phyloP scores from a whole-genome alignment of 37 sponge, comb jelly and placozoan genomes.

The Ephydatia muelleri region DNA sequence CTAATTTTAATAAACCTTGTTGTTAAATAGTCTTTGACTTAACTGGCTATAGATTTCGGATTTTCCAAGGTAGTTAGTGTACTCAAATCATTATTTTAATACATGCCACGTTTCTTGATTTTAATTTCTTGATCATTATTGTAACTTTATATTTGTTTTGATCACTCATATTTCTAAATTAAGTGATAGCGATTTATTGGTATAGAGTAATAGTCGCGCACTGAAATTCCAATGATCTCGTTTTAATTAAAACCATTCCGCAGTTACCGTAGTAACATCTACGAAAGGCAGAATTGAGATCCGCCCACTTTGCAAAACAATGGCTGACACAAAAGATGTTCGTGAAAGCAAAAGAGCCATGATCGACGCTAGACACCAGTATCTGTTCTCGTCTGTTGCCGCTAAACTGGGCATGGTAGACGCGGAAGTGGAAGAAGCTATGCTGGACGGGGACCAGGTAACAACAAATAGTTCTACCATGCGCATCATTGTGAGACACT shows the following conservation, averaged over 20 bases:
- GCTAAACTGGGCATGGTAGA: constrained; percentile 51
- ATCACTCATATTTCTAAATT: no score
- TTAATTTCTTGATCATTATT: no score
- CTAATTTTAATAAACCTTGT: no score
- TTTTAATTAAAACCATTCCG: not conserved
- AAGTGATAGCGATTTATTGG: no score
- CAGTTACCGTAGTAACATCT: not conserved
- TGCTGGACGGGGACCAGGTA: constrained; percentile 49
- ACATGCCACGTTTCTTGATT: no score
- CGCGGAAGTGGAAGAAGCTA: constrained; percentile 60
- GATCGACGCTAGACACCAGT: constrained; percentile 68
- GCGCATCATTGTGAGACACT: not conserved
- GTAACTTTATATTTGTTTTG: no score
- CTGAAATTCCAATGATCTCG: no score
- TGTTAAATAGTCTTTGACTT: no score
- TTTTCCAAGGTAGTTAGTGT: no score
- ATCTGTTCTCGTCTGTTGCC: constrained; percentile 36
- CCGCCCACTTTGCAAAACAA: not conserved
- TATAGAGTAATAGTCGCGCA: no score
- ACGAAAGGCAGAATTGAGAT: not conserved
- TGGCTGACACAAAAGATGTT: not conserved
- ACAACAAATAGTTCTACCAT: not conserved
- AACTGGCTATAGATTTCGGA: no score
- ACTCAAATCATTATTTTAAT: no score
- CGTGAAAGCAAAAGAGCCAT: not conserved